Evolutionary conservation across 2,113 vertebrate species (phyloP).

Genomic region (human (Homo sapiens)): GRCh38 chr2:43232501-43233000

Average conservation of each 20-base stretch:
- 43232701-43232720: slow-evolving; percentile 74
- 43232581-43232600: neutral
- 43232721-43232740: slow-evolving; percentile 47
- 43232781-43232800: slow-evolving; percentile 80
- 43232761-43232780: slow-evolving; percentile 89
- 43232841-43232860: slow-evolving; percentile 89
- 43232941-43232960: neutral
- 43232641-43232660: neutral
- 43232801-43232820: slow-evolving; percentile 88
- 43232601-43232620: neutral
- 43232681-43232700: neutral
- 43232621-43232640: neutral
- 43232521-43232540: neutral
- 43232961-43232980: neutral
- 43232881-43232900: slow-evolving; percentile 78
- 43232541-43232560: neutral
- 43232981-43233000: neutral
- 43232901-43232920: neutral
- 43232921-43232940: neutral
- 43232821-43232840: slow-evolving; percentile 88
- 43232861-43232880: slow-evolving; percentile 85
- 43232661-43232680: neutral
- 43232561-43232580: neutral
- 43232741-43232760: slow-evolving; percentile 83
- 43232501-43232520: neutral